These are phyloP conservation scores for Spatula clypeata DNA, from an alignment of 2,797 vertebrate genomes.

Conservation along the genomic window DNA sequence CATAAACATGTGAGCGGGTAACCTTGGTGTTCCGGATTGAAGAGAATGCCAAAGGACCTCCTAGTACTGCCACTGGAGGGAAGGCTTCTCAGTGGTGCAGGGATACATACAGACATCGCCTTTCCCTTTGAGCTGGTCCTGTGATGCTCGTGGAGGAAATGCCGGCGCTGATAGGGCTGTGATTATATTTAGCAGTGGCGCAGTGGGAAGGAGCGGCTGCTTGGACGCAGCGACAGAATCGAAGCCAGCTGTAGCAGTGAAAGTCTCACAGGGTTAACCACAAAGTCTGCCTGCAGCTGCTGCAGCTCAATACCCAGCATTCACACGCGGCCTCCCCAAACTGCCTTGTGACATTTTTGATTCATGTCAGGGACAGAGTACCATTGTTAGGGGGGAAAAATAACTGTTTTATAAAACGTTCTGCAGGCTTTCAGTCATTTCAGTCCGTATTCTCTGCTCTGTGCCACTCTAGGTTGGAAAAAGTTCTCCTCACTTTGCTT, in stretches of 20 bases:
- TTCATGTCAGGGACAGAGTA: conserved; percentile 64
- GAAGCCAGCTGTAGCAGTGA: conserved; percentile 52
- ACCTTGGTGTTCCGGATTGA: not conserved
- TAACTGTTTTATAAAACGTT: conserved; percentile 68
- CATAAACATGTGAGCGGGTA: not conserved
- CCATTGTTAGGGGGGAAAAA: conserved; percentile 53
- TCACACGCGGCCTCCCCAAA: conserved; percentile 23
- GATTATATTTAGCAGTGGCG: conserved; percentile 28
- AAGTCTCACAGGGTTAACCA: conserved; percentile 48
- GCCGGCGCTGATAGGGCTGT: not conserved
- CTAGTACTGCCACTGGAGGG: not conserved
- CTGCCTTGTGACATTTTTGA: conserved; percentile 66
- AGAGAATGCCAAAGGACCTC: not conserved
- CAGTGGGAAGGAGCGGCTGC: not conserved
- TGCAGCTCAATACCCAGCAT: conserved; percentile 67
- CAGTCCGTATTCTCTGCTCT: conserved; percentile 14
- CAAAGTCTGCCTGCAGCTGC: conserved; percentile 68
- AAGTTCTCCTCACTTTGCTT: not conserved
- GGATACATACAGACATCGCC: not conserved
- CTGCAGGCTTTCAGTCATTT: conserved; percentile 56
- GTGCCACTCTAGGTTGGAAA: not conserved
- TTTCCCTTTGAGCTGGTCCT: not conserved
- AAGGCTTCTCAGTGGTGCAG: not conserved
- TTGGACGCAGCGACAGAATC: not conserved
- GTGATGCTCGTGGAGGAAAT: not conserved